Conservation (phyloP, 2,888 invertebrate genomes). For the Andrena camellia region DNA sequence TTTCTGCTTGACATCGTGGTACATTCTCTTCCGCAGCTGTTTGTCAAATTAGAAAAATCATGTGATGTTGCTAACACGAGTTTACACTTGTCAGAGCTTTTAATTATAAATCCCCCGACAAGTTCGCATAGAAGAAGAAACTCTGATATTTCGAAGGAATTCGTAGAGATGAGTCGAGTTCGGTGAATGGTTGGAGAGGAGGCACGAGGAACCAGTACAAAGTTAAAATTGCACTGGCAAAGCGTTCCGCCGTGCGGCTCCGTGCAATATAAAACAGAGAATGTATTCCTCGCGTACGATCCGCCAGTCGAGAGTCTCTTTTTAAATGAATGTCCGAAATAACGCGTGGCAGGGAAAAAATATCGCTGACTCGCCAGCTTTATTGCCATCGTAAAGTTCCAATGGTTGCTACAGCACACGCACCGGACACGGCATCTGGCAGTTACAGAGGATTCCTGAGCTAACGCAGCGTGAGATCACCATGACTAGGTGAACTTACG, state of each 20-base stretch:
- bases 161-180: not conserved
- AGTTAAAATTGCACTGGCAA: constrained; percentile 10
- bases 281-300: constrained; percentile 5
- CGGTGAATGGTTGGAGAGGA: not conserved
- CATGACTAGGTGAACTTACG: constrained; percentile 40
- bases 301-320: not conserved
- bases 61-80: too few relatives aligned
- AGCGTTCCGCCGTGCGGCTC: not conserved
- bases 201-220: not conserved
- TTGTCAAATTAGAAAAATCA: too few relatives aligned
- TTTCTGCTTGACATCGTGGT: too few relatives aligned
- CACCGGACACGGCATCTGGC: constrained; percentile 32
- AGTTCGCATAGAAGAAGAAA: too few relatives aligned
- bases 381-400: constrained; percentile 47
- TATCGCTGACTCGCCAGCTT: constrained; percentile 17
- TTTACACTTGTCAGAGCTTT: too few relatives aligned
- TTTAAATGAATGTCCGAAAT: constrained; percentile 13
- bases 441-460: constrained; percentile 20
- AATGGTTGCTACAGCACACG: constrained; percentile 23
- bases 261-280: constrained; percentile 1
- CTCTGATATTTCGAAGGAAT: not conserved
- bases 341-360: not conserved
- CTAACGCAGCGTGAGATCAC: constrained; percentile 49
- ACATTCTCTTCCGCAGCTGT: too few relatives aligned
- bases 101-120: too few relatives aligned